A percentile compares a stretch with the other conserved stretches of the same genome.
Conservation (phyloP, 2,888 invertebrate species). For the Drosophila fulvimacula region DNA sequence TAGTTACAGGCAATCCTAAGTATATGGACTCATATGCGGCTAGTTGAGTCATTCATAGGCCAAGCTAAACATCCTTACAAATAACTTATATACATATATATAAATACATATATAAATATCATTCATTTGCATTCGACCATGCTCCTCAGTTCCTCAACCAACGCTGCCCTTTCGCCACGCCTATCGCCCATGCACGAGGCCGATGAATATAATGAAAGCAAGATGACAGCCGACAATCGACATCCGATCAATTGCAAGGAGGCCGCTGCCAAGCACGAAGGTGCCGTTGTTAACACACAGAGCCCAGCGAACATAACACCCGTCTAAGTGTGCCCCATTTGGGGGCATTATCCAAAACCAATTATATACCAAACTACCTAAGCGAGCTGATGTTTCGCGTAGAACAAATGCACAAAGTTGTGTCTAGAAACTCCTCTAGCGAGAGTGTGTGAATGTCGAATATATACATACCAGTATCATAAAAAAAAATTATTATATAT, state of each 20-base stretch:
- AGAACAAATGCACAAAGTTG: slow-evolving; percentile 43
- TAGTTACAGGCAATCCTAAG: background rate
- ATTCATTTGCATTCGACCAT: slow-evolving; percentile 62
- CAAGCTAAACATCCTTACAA: slow-evolving; percentile 7
- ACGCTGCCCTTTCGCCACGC: slow-evolving; percentile 84
- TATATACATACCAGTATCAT: slow-evolving; percentile 54
- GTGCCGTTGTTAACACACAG: slow-evolving; percentile 36
- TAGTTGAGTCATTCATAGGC: slow-evolving; percentile 28
- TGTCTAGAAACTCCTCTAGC: slow-evolving; percentile 7
- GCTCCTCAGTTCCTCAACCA: slow-evolving; percentile 65
- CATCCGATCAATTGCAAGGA: slow-evolving; percentile 61
- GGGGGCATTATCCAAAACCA: background rate
- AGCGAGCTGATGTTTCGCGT: slow-evolving; percentile 10
- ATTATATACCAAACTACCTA: slow-evolving; percentile 36
- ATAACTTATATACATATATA: background rate
- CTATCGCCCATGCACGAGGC: slow-evolving; percentile 95
- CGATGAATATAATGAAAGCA: slow-evolving; percentile 86
- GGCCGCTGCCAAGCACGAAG: slow-evolving; percentile 60
- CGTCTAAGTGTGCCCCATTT: slow-evolving; percentile 52
- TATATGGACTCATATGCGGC: slow-evolving; percentile 16
- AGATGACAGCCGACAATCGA: slow-evolving; percentile 32
- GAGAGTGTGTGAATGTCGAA: slow-evolving; percentile 22
- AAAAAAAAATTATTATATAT: slow-evolving; percentile 16
- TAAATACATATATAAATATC: slow-evolving; percentile 42
- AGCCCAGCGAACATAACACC: slow-evolving; percentile 74